A percentile compares a stretch with the other conserved stretches of the same genome.
These are phyloP conservation scores for Cephus pulcher DNA, from an alignment of 2,888 invertebrate genomes.

Conservation along the genomic window DNA sequence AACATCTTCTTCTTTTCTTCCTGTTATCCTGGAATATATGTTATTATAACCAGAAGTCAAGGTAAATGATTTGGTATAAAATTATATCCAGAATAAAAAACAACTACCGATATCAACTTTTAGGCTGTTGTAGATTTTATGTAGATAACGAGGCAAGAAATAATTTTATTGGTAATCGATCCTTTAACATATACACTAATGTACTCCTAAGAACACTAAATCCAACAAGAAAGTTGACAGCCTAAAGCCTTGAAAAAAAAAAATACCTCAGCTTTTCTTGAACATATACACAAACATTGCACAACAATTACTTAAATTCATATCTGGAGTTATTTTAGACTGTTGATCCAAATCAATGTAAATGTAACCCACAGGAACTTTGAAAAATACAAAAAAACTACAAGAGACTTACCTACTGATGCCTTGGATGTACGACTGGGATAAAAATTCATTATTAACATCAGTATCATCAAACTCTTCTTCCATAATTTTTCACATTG, in stretches of 20 bases:
- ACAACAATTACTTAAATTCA: background rate
- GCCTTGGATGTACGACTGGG: slow-evolving; percentile 8
- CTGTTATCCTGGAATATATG: background rate
- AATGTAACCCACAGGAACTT: background rate
- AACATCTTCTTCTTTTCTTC: background rate
- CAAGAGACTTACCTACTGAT: slow-evolving; percentile 6
- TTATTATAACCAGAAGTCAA: background rate
- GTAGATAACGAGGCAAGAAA: background rate
- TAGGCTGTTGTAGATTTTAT: background rate
- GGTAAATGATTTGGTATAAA: background rate
- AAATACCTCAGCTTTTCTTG: background rate
- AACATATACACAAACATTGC: background rate
- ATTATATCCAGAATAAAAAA: background rate
- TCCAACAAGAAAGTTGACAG: background rate
- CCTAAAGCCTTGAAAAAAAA: background rate
- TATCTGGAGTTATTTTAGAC: background rate
- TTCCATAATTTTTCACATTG: background rate
- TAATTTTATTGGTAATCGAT: background rate
- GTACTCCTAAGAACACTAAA: background rate
- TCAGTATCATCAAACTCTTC: background rate
- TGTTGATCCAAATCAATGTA: background rate
- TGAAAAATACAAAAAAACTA: background rate
- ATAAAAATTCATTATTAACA: background rate
- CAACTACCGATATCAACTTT: background rate
- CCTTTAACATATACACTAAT: background rate